These are phyloP conservation scores for Polydrusus tereticollis DNA, from an alignment of 2,888 invertebrate genomes.

Conservation along the genomic window DNA sequence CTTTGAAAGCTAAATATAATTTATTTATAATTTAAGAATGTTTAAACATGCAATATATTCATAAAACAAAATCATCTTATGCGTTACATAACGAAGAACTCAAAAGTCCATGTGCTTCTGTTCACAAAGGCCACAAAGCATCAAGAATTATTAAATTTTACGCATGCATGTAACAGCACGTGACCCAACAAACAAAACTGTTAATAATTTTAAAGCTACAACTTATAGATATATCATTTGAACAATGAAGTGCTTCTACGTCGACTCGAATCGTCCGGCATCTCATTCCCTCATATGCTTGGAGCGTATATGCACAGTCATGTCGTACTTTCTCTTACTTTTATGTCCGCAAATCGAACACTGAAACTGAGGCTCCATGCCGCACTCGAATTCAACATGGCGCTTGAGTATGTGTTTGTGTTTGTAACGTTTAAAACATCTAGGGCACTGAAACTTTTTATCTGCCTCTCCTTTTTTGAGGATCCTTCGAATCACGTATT, in stretches of 20 bases:
- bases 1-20: conserved; percentile 3
- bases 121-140: background rate
- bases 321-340: conserved; percentile 61
- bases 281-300: conserved; percentile 52
- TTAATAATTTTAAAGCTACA: no score
- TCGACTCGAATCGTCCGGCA: background rate
- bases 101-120: conserved; percentile 11
- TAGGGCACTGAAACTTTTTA: conserved; percentile 65
- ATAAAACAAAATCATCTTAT: conserved; percentile 13
- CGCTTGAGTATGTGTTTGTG: conserved; percentile 72
- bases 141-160: no score
- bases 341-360: conserved; percentile 71
- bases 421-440: conserved; percentile 72
- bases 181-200: no score
- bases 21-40: background rate
- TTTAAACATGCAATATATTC: conserved; percentile 4
- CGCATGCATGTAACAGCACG: no score
- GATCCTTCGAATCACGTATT: conserved; percentile 18
- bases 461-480: conserved; percentile 5
- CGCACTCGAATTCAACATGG: conserved; percentile 73
- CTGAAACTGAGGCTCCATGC: conserved; percentile 71
- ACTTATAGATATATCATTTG: background rate
- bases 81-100: conserved; percentile 4
- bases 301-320: conserved; percentile 56
- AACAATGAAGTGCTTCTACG: background rate